Base-by-base conservation (phyloP, 1,140 invertebrate genomes). In the Drosophila simulans region DNA sequence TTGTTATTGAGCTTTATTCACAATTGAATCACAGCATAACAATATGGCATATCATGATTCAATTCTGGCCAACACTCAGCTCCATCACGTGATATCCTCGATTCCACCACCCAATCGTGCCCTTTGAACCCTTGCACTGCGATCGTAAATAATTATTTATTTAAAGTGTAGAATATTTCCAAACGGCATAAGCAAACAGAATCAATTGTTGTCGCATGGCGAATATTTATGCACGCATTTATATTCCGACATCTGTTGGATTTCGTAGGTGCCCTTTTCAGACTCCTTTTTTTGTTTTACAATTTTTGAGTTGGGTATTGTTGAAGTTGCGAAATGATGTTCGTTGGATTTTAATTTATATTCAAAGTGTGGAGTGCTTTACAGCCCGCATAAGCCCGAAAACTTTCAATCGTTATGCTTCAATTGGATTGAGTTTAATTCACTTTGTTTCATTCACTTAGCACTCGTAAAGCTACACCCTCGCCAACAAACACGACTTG, bases 111-210 rank as follows among this genome's bases (percentile, higher is more conserved):
- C 17, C 17, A 10, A 15, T 42, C 3, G 4, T 4, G n/a, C 31
- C 35, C 64, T 27, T 39, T 55, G 35, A 27, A 20, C 27, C 15
- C n/a, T 27, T 31, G 39, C 43, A 8, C 22, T 27, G 10, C 13
- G 53, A 55, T 52, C 27, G 72, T 66, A 76, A 71, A 81, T 81
- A 58, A 66, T 75, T 79, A 80, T 80, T 80, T 80, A 80, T 80
- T 80, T 59, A 48, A 75, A 74, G 45, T 55, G 66, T 43, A 63
- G 49, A 75, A 58, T 48, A 63, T 57, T 45, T 37, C 15, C 52
- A 40, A 56, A 46, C 35, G 31, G 45, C 22, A 62, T 37, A 72
- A 51, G 42, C 49, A 55, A 70, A 49, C 27, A 55, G 45, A 56
- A 70, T 69, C 64, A 68, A 70, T 70, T 55, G 40, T 69, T 48